A percentile compares a stretch with the other conserved stretches of the same genome.
Evolutionary conservation across 2,113 vertebrate species (phyloP).

Genomic region (Aldabrachelys gigantea): DNA sequence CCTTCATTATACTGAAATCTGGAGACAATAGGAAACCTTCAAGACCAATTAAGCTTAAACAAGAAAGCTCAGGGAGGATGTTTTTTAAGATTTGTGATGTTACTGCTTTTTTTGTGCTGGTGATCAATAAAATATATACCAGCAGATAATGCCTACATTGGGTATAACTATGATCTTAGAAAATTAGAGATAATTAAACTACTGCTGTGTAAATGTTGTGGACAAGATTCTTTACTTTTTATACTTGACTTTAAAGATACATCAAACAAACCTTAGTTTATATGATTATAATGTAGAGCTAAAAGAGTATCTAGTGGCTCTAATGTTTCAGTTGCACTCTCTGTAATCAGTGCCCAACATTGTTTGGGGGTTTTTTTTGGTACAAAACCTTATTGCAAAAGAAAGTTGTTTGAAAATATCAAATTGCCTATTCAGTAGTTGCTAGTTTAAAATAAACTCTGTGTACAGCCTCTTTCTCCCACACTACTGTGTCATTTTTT

Average conservation of each 20-base stretch:
- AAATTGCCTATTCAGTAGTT: not conserved
- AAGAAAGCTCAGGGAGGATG: not conserved
- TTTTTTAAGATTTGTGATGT: not conserved
- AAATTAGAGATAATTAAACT: not conserved
- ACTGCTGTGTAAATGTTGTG: not conserved
- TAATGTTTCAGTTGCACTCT: not conserved
- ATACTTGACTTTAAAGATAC: not conserved
- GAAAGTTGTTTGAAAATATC: not conserved
- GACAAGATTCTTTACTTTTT: not conserved
- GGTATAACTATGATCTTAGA: not conserved
- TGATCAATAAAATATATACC: not conserved
- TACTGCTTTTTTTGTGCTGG: not conserved
- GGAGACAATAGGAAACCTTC: slow-evolving; percentile 15
- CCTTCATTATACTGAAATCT: slow-evolving; percentile 28
- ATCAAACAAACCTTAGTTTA: too few species aligned
- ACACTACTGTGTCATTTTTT: not conserved
- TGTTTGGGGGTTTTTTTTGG: not conserved
- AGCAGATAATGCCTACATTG: not conserved
- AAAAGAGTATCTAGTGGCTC: not conserved
- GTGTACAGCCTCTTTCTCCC: not conserved
- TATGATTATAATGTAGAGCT: not conserved
- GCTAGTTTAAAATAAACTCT: not conserved
- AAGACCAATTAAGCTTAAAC: slow-evolving; percentile 16
- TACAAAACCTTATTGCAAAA: not conserved
- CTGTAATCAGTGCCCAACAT: not conserved